phyloP scores from a whole-genome alignment of 2,888 invertebrate species.

The Polyommatus icarus region DNA sequence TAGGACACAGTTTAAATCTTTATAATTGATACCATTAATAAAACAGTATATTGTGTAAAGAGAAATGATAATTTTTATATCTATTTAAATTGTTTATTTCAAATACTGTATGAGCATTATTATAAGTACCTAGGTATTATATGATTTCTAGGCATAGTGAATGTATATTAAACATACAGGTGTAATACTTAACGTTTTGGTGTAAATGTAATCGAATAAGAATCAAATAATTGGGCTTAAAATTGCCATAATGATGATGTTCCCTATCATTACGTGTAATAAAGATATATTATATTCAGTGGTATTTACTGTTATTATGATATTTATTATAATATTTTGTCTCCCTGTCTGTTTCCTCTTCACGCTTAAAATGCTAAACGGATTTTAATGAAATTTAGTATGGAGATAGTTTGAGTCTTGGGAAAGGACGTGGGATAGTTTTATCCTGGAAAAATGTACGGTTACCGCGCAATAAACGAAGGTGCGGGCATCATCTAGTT shows the following conservation, averaged over 20 bases:
- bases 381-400: too few relatives aligned
- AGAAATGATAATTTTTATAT: background rate
- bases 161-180: slow-evolving; percentile 24
- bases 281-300: slow-evolving; percentile 32
- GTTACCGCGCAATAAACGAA: too few relatives aligned
- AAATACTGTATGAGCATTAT: background rate
- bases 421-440: too few relatives aligned
- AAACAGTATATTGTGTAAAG: too few relatives aligned
- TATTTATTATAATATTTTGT: too few relatives aligned
- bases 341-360: too few relatives aligned
- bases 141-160: background rate
- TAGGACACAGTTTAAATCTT: too few relatives aligned
- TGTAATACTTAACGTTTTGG: slow-evolving; percentile 35
- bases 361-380: too few relatives aligned
- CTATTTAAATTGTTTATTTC: background rate
- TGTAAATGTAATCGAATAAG: slow-evolving; percentile 44
- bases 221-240: slow-evolving; percentile 31
- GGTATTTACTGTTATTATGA: background rate
- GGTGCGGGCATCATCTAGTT: too few relatives aligned
- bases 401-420: too few relatives aligned
- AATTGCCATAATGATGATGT: slow-evolving; percentile 26
- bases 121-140: background rate
- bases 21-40: too few relatives aligned
- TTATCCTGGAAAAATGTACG: too few relatives aligned
- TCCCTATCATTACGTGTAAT: slow-evolving; percentile 37